Base-by-base conservation (phyloP, 2,113 vertebrate genomes). In the Phrynocephalus versicolor region DNA sequence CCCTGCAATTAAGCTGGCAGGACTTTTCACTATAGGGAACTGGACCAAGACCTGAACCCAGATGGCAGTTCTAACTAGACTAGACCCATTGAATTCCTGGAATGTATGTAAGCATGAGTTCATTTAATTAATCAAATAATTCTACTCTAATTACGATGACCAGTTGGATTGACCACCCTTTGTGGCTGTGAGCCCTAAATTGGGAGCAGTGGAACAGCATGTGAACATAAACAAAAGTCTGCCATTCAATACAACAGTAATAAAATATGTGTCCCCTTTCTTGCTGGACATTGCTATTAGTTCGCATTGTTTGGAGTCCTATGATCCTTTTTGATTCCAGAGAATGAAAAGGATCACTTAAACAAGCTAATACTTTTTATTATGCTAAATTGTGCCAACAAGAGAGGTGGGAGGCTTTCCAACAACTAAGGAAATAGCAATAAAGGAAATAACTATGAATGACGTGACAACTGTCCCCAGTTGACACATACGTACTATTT, bases 231-330 rank as follows among this genome's bases (percentile, higher is more conserved):
- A 51, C 45, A 51, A 51, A 51, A 92, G 85, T 87, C 79, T 90
- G 72, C 78, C 92, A 88, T 89, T 90, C 92, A 3, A 1, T 35
- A 88, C 69, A 23, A 1, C 8, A 85, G 88, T 0, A 9, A 7
- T n/a, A 67, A 93, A 95, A 91, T 0, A 35, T 0, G 2, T 71
- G 80, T 69, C 74, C 88, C 85, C 67, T 87, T 92, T 89, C 91
- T 89, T 85, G 83, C 21, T 39, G 67, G 62, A 19, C 81, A 81
- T 90, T 90, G 90, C 88, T 70, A 81, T 77, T 91, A 80, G 71
- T 70, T 80, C 87, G 88, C 70, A 76, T 71, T 92, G 78, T 91
- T 81, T 85, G 73, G 91, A 82, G 41, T 35, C 87, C 85, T 91
- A 88, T n/a, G 85, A 74, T 37, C 33, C 35, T 58, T 2, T 58